These are phyloP conservation scores for Rhopalosiphum padi DNA, from an alignment of 1,140 invertebrate species.

Conservation along the genomic window DNA sequence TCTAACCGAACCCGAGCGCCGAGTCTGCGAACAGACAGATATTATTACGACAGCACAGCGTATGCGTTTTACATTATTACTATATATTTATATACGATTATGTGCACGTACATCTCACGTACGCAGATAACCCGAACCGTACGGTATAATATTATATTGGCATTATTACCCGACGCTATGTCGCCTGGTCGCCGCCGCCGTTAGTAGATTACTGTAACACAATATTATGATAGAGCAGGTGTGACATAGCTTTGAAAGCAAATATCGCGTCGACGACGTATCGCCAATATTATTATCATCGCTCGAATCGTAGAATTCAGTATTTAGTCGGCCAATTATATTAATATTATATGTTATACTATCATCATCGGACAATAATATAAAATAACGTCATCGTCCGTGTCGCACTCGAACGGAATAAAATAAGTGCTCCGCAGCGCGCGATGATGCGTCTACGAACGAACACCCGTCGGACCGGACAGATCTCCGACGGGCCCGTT, in stretches of 20 bases:
- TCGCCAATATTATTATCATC: background rate
- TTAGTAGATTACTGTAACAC: constrained; percentile 13
- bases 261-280: constrained; percentile 4
- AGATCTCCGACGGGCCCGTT: background rate
- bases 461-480: background rate
- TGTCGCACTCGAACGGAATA: too few species aligned
- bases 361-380: background rate
- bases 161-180: constrained; percentile 28
- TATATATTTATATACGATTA: background rate
- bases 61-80: background rate
- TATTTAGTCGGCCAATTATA: background rate
- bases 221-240: constrained; percentile 47
- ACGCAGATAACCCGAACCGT: background rate
- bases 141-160: background rate
- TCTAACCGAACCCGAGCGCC: background rate
- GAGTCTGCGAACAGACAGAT: background rate
- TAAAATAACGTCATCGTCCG: background rate
- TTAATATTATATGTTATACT: background rate
- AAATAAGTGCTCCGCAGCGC: background rate
- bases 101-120: constrained; percentile 2
- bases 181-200: background rate
- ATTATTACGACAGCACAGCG: background rate
- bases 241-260: constrained; percentile 22
- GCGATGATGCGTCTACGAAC: too few species aligned
- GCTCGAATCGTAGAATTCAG: background rate